A percentile compares a stretch with the other conserved stretches of the same genome.
These are phyloP conservation scores for Chiloscyllium punctatum DNA, from an alignment of 2,797 vertebrate species.

Conservation along the genomic window DNA sequence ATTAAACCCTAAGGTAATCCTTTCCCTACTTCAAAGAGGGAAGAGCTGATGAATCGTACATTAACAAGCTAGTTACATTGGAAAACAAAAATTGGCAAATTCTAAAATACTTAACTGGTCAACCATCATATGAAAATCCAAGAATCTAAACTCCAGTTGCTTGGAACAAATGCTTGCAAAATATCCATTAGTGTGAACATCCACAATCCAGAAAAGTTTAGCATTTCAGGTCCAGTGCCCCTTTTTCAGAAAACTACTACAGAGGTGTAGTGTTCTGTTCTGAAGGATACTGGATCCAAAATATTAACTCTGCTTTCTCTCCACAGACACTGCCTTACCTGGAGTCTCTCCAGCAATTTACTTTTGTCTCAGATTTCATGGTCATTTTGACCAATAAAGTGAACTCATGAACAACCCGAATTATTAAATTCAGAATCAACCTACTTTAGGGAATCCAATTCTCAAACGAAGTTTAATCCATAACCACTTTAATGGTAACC, in stretches of 20 bases:
- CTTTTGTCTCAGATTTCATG: not conserved
- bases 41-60: not conserved
- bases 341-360: too few species aligned
- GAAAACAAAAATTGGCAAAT: too few species aligned
- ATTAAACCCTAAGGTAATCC: not conserved
- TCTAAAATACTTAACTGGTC: too few species aligned
- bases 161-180: too few species aligned
- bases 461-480: not conserved
- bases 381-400: not conserved
- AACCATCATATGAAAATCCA: not conserved
- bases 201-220: too few species aligned
- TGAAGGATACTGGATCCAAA: too few species aligned
- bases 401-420: not conserved
- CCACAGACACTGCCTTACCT: too few species aligned
- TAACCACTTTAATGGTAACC: not conserved
- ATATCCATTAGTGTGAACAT: too few species aligned
- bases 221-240: too few species aligned
- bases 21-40: not conserved
- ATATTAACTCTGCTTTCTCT: too few species aligned
- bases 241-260: too few species aligned
- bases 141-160: not conserved
- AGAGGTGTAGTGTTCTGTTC: too few species aligned
- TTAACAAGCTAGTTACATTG: not conserved
- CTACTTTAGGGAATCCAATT: not conserved
- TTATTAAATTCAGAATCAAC: not conserved